Conservation (phyloP, 2,888 invertebrate genomes). For the Gari tellinella region DNA sequence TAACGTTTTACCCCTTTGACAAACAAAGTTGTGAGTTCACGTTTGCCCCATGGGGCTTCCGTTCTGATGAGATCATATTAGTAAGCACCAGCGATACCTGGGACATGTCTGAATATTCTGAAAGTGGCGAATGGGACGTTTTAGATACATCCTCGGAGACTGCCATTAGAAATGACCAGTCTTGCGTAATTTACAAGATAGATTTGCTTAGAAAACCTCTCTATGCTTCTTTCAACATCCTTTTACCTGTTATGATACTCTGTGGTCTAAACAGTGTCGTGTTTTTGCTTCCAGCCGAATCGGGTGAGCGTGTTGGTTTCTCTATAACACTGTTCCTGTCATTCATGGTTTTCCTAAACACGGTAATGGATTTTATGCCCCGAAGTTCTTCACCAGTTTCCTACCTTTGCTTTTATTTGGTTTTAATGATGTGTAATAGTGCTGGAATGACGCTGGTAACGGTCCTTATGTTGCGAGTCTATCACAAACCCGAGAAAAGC, state of each 20-base stretch:
- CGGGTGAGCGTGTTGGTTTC: slow-evolving; percentile 48
- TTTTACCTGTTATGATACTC: slow-evolving; percentile 38
- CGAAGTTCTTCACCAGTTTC: slow-evolving; percentile 44
- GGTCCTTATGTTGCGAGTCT: slow-evolving; percentile 40
- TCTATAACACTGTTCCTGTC: slow-evolving; percentile 48
- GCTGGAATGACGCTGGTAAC: slow-evolving; percentile 44
- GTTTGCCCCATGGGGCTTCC: slow-evolving; percentile 46
- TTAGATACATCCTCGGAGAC: slow-evolving; percentile 19
- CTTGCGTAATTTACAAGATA: slow-evolving; percentile 25
- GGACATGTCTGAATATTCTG: slow-evolving; percentile 22
- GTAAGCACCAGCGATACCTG: slow-evolving; percentile 16
- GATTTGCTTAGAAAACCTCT: slow-evolving; percentile 38
- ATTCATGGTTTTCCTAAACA: slow-evolving; percentile 44
- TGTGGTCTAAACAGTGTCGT: slow-evolving; percentile 38
- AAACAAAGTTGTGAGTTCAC: slow-evolving; percentile 36
- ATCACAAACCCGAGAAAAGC: slow-evolving; percentile 41
- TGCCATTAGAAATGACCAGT: slow-evolving; percentile 5
- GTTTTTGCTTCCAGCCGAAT: slow-evolving; percentile 46
- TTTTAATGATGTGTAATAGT: slow-evolving; percentile 48
- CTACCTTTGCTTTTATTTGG: slow-evolving; percentile 44
- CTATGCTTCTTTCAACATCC: slow-evolving; percentile 48
- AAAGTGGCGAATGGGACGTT: slow-evolving; percentile 48
- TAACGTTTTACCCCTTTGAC: slow-evolving; percentile 50
- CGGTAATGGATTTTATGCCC: slow-evolving; percentile 53
- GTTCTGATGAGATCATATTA: slow-evolving; percentile 20